A percentile compares a stretch with the other conserved stretches of the same genome.
These are phyloP conservation scores for Silurus meridionalis DNA, from an alignment of 2,113 vertebrate genomes.

Conservation along the genomic window DNA sequence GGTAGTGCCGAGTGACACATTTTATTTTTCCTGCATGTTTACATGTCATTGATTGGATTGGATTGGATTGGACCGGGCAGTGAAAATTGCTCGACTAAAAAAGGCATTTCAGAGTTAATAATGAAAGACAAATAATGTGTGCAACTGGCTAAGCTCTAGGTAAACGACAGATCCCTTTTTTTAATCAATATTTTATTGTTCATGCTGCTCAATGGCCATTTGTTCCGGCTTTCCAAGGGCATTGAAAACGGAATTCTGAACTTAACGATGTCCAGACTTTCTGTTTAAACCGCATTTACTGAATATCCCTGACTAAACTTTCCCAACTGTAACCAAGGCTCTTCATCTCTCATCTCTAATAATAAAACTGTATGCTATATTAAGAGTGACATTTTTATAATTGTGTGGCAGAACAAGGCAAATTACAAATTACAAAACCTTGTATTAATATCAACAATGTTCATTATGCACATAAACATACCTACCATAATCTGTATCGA, in stretches of 20 bases:
- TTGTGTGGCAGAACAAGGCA: neutral
- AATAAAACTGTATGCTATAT: neutral
- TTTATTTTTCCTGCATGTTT: neutral
- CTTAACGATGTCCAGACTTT: neutral
- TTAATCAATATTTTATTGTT: neutral
- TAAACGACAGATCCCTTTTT: neutral
- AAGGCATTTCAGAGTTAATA: neutral
- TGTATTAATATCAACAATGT: neutral
- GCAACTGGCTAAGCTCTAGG: neutral
- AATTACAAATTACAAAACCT: neutral
- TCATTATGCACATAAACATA: neutral
- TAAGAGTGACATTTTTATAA: conserved; percentile 25
- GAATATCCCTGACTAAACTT: conserved; percentile 18
- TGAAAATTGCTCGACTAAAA: neutral
- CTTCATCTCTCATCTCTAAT: neutral
- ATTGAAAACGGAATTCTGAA: neutral
- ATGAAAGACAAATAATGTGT: neutral
- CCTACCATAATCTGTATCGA: neutral
- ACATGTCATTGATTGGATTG: neutral
- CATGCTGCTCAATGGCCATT: neutral
- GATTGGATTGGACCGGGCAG: neutral
- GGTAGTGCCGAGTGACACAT: neutral
- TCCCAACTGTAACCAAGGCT: neutral
- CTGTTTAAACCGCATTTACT: neutral
- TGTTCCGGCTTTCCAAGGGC: neutral